Evolutionary conservation across 2,888 invertebrate species (phyloP), one percentile per base, ranked within the genome.

Genomic region (Phyllotreta cruciferae): DNA sequence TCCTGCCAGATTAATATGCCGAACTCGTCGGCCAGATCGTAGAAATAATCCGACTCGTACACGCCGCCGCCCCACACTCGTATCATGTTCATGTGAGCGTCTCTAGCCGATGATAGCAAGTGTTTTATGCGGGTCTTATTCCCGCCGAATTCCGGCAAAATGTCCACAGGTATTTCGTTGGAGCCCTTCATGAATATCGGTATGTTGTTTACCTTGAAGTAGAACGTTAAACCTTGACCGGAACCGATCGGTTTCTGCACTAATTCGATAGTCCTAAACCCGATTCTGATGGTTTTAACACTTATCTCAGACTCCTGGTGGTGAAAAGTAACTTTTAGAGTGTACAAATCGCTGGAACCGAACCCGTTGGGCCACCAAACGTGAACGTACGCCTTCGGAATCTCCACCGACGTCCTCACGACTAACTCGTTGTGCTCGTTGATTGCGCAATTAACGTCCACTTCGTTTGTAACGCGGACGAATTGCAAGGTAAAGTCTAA

Each of bases 1-100:
- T 99, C 98, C 80, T 99, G 98, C 98, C 98, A 99, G 58, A 99
- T 89, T 74, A 98, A 83, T 49, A 98, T 90, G 0, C 98, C 98
- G 54, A 92, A 83, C 75, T 91, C 86, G 78, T 98, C 97, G 60
- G 96, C 93, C 38, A 90, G 79, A 66, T 89, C 84, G 79, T 98
- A 99, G 80, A 98, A 97, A 62, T 87, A 85, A 70, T 97, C 93
- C 0, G 90, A 89, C 78, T 98, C 98, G 75, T 98, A 99, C 0
- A 95, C 83, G 0, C 97, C 98, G 9, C 98, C 98, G 34, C 98
- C 98, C 98, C 98, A 99, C 0, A 98, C 93, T 10, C 98, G 85
- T 9, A 99, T 81, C 89, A 94, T 93, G 75, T 94, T 93, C 92
- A 96, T 95, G 77, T 97, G 88, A 0, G 90, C 88, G 8, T 89